Evolutionary conservation across 2,113 vertebrate species (phyloP), one percentile per base, ranked within the genome.

Genomic region (Mormyrus lacerda): DNA sequence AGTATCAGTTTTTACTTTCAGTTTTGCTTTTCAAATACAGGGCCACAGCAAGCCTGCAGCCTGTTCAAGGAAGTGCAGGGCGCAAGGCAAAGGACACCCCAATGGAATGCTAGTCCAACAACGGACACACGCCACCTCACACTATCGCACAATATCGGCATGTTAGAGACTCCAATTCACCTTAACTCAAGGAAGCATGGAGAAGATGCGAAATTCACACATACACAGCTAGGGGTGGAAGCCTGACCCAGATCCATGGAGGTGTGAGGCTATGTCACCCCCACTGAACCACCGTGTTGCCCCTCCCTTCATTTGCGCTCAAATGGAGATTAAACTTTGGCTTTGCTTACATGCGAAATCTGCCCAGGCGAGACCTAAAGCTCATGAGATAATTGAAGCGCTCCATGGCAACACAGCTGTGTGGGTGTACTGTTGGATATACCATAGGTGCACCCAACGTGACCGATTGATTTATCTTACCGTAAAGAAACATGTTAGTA

Each of bases 261-360:
- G 42, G 44, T 47, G 42, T 7, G 31, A 42, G 47, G 19, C 61
- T 82, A 19, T 65, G n/a, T 31, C 27, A 6, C 61, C 17, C 11
- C 39, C 61, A 48, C n/a, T 47, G 6, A 69, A 13, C 39, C 82
- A 45, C 21, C 44, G 7, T 9, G 65, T 24, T 69, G 31, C 19
- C 17, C n/a, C 83, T 19, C 45, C 87, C n/a, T 17, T 45, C 53
- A 47, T 45, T 21, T 44, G 10, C 3, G 4, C 45, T 85, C 39
- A 48, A 85, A 31, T 53, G 44, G 21, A 0, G 45, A 92, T 90
- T 48, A n/a, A 79, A 17, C 85, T 87, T 89, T 91, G 35, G 7
- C 45, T 44, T 31, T 39, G 89, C 45, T 24, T 85, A 90, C 91
- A 90, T 47, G 88, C 73, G 55, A 83, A 90, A 90, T 58, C 87